Evolutionary conservation across 2,113 vertebrate species (phyloP), one percentile per base, ranked within the genome.

Genomic region (Tragulus kanchil): DNA sequence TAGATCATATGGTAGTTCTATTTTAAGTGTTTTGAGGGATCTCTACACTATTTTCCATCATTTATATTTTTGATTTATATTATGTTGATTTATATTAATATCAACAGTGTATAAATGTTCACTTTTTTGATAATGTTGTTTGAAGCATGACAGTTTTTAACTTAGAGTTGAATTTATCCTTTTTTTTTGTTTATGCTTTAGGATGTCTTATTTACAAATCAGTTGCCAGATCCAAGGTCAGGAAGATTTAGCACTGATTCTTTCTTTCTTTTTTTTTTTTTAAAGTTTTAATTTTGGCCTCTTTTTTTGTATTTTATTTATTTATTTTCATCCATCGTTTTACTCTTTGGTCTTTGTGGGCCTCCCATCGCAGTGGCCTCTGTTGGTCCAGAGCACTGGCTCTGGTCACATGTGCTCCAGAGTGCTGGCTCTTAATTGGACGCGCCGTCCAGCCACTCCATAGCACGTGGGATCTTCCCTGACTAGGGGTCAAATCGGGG

Each of bases 61-160:
- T 52, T 23, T 36, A 36, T 36, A 36, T 36, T 36, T 36, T 36
- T 36, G 36, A 36, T 36, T 36, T 36, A 36, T 36, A 23, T 61
- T 42, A 1, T 54, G 21, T 23, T n/a, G 28, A 54, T 42, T 42
- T 64, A 28, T 17, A 54, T n/a, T 79, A 75, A 59, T 15, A 54
- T 59, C 48, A 42, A 65, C 15, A 42, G 48, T 28, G n/a, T 65
- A 64, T 23, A 54, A 8, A 78, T 9, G 1, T 65, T 79, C 15
- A 56, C n/a, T 56, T 82, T 79, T 73, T 94, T 85, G 26, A 16
- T 90, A 92, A 79, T 50, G 23, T 6, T 25, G 73, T 92, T 85
- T 89, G 69, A 92, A 85, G 16, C 23, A 84, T 16, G 71, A 48
- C 28, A 93, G 28, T 26, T 95, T 69, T 71, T 48, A 58, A 71